phyloP scores from a whole-genome alignment of 2,888 invertebrate species.

The Ariolimax columbianus region DNA sequence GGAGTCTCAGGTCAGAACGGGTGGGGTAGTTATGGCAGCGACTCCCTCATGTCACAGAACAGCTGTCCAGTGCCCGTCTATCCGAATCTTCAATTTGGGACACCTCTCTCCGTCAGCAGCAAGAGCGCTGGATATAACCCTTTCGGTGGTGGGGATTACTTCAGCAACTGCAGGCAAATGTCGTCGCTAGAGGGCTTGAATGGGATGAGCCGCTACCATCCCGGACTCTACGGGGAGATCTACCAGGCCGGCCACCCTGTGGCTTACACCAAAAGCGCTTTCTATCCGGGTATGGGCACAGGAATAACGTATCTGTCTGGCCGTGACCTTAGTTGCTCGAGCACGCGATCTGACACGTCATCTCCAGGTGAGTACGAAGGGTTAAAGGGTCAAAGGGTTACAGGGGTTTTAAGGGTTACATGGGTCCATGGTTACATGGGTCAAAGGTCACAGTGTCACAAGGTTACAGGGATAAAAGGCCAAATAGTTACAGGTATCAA shows the following conservation, averaged over 20 bases:
- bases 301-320: conserved; percentile 71
- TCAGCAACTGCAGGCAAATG: conserved; percentile 73
- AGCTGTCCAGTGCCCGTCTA: conserved; percentile 71
- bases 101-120: conserved; percentile 63
- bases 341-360: conserved; percentile 68
- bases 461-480: no score
- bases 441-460: neutral
- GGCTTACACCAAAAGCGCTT: conserved; percentile 71
- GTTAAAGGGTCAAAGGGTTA: no score
- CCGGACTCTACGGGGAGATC: conserved; percentile 71
- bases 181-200: conserved; percentile 71
- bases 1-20: conserved; percentile 70
- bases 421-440: no score
- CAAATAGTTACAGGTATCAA: no score
- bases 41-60: conserved; percentile 67
- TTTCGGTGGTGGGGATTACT: conserved; percentile 69
- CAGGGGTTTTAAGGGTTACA: no score
- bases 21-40: conserved; percentile 70
- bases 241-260: conserved; percentile 70
- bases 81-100: conserved; percentile 70
- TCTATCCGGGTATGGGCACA: conserved; percentile 72
- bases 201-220: conserved; percentile 71
- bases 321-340: conserved; percentile 70
- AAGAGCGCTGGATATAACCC: conserved; percentile 69
- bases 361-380: conserved; percentile 65